Evolutionary conservation across 2,113 vertebrate species (phyloP), one percentile per base, ranked within the genome.

Genomic region (Sander lucioperca): DNA sequence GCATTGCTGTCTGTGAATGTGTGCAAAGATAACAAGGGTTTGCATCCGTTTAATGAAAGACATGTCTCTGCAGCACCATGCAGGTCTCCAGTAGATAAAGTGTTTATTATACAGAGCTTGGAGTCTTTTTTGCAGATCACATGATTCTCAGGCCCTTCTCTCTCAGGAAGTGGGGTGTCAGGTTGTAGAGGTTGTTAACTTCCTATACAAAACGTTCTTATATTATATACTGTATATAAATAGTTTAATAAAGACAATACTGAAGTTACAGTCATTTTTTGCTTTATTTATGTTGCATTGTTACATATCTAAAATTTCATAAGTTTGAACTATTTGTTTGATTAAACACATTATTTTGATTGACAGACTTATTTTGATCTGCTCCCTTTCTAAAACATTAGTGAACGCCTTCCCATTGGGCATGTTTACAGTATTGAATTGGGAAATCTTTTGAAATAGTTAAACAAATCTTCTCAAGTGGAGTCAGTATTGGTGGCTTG

Each of bases 31-130:
- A 76, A 81, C 75, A 16, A 61, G 50, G 25, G 47, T 58, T 77
- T 75, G 64, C 73, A 83, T 70, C 33, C 3, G 4, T 67, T 80
- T 66, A 82, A 65, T 66, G 47, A 67, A 82, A 27, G 23, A 54
- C 59, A 59, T 57, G 4, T 83, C 23, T 72, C 36, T 54, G 70
- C 30, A 4, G 50, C 57, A 56, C 15, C 25, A 23, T 59, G 15
- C 53, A 63, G 51, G 33, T 82, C 30, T 78, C 3, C 16, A 11
- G 30, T 54, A 58, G 50, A 71, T 71, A 64, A 83, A 77, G 1
- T n/a, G 39, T 65, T 84, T 62, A 59, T 72, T 47, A n/a, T 45
- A 53, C 19, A 74, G 25, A 48, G 66, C 45, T 59, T 5, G 2
- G 7, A 68, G 11, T 74, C 12, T 86, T 63, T 57, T 54, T 50